Evolutionary conservation across 1,140 invertebrate species (phyloP), one percentile per base, ranked within the genome.

Genomic region (Psix sp.): DNA sequence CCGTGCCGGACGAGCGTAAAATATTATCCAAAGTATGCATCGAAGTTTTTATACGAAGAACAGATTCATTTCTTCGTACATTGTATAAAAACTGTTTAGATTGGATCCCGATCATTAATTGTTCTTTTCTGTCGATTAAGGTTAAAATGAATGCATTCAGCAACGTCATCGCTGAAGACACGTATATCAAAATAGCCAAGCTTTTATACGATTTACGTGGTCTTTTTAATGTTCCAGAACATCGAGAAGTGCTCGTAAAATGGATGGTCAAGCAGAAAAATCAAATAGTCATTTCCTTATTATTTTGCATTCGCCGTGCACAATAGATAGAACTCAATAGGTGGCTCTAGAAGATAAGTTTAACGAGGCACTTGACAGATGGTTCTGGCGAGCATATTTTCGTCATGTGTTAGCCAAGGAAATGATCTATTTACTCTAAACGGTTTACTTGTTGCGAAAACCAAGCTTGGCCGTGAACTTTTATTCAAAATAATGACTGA

Each of bases 301-400:
- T 70, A 70, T 40, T 52, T 60, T 10, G 35, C 66, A 54, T 62
- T 48, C 33, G 42, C 39, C 38, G 29, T 62, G 49, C 49, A 60
- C 49, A 70, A 52, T 70, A 36, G 48, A 42, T 49, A 13, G 24
- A 39, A 29, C 66, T 60, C 66, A 60, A 70, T 70, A 42, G 66
- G 56, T 54, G 56, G 66, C 20, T 67, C 45, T 42, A 56, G n/a
- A 46, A 70, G 66, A 48, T 54, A 70, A 70, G 48, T 59, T 70
- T 70, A 70, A 70, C 66, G 49, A 70, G 66, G 11, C 26, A 62
- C 56, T 70, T 70, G 66, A 70, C 56, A 70, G 66, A 70, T 56
- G 56, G 48, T 59, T 62, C 26, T 46, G 33, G 35, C 16, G 38
- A n/a, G 18, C 66, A 62, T 60, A 68, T 68, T 68, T 68, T 68